Evolutionary conservation across 2,797 vertebrate genomes (phyloP).

Genomic region (Chrosomus eos): DNA sequence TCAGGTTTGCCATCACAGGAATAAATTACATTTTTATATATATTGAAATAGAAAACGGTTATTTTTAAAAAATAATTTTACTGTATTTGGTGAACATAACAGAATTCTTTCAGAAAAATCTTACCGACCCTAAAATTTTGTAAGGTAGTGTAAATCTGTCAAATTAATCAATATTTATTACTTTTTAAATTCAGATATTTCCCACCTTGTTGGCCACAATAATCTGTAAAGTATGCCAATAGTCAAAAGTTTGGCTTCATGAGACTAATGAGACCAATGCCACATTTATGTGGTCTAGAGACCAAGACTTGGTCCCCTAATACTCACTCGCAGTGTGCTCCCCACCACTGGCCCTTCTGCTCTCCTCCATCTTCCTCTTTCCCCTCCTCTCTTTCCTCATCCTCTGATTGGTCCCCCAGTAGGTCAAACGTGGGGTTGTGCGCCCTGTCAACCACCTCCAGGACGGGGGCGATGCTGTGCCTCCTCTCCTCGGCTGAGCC

Average conservation of each 20-base stretch:
- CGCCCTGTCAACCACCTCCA: constrained; percentile 82
- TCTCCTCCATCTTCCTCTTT: constrained; percentile 76
- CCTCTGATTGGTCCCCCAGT: constrained; percentile 83
- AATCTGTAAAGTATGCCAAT: neutral
- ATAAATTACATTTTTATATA: too few relatives aligned
- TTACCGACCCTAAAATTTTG: too few relatives aligned
- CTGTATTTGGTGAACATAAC: too few relatives aligned
- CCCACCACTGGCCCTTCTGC: constrained; percentile 79
- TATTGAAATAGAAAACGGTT: too few relatives aligned
- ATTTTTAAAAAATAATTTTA: too few relatives aligned
- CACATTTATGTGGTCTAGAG: neutral
- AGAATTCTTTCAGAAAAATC: too few relatives aligned
- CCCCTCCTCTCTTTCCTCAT: constrained; percentile 80
- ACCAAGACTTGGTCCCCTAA: neutral
- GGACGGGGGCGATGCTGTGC: constrained; percentile 84
- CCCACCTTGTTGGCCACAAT: too few relatives aligned
- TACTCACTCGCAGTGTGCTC: constrained; percentile 80
- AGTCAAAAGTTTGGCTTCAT: neutral
- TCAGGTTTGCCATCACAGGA: too few relatives aligned
- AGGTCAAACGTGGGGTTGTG: constrained; percentile 80
- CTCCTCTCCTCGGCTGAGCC: constrained; percentile 76
- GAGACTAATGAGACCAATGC: neutral
- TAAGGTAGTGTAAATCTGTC: too few relatives aligned
- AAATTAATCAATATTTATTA: too few relatives aligned
- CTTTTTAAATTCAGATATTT: too few relatives aligned